Conservation (phyloP, 2,113 vertebrate species). For the Prunella himalayana region DNA sequence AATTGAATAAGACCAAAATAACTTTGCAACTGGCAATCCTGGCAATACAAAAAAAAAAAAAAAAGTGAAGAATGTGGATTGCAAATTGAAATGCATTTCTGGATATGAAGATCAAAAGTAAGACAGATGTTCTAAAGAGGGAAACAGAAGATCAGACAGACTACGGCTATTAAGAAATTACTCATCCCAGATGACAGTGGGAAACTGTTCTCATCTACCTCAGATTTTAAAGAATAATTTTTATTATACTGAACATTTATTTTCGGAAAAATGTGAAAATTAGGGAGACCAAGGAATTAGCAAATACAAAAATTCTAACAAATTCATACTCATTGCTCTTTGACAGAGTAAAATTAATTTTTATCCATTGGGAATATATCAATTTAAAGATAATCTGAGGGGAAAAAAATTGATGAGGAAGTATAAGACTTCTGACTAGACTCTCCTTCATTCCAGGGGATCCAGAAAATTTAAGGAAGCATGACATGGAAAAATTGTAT, state of each 20-base stretch:
- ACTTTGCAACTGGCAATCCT: background rate
- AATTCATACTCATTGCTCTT: background rate
- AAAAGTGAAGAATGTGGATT: background rate
- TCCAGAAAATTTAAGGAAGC: background rate
- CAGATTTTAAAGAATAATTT: background rate
- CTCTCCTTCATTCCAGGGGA: background rate
- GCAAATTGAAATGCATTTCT: background rate
- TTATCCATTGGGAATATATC: background rate
- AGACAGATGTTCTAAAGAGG: background rate
- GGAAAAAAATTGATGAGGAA: background rate
- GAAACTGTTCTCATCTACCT: background rate
- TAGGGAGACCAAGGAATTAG: background rate
- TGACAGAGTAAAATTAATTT: constrained; percentile 1
- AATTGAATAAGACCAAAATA: background rate
- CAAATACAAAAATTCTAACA: background rate
- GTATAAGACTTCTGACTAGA: background rate
- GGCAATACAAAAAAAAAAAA: background rate
- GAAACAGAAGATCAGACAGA: background rate
- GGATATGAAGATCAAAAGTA: background rate
- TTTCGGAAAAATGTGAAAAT: background rate
- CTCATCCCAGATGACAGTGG: background rate
- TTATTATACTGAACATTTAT: background rate
- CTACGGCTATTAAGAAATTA: background rate
- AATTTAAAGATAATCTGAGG: background rate
- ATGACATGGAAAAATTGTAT: background rate